Evolutionary conservation across 2,113 vertebrate species (phyloP), one percentile per base, ranked within the genome.

Genomic region (Piaya cayana): DNA sequence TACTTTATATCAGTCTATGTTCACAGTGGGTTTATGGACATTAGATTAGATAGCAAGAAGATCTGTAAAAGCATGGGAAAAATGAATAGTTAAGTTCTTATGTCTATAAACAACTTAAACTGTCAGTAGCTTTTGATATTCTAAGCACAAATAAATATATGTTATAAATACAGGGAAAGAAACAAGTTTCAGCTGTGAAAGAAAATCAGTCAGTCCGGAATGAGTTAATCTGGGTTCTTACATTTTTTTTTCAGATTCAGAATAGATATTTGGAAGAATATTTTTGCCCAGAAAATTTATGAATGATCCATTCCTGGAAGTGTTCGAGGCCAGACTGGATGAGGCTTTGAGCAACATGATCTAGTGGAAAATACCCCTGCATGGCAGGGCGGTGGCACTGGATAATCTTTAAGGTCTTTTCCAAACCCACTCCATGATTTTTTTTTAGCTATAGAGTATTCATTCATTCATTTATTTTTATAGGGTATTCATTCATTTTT

Each of bases 41-140:
- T 68, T 49, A 92, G 86, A 94, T 92, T 93, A 95, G 84, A 91
- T 36, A 90, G 78, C 82, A 88, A 17, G 23, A 90, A 77, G 67
- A 76, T 76, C 75, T 90, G 67, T 42, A 91, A 92, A 95, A 91
- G 93, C 82, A 93, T 96, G 94, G 84, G 93, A 91, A 94, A 77
- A 94, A 77, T 43, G 79, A 93, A 59, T 12, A 80, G 23, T 70
- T 74, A 67, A 53, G 32, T 86, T 47, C 34, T 56, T 82, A 62
- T 55, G 80, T 88, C 63, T 84, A 62, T 42, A 90, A 91, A 91
- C 74, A 55, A 59, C 19, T 70, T 64, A 32, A 91, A 88, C 42
- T 49, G 18, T 55, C 55, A 86, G 64, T 74, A 67, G 74, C 60
- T 82, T 85, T 63, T 2, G 3, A 36, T 83, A 91, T 5, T 43